Evolutionary conservation across 1,140 invertebrate genomes (phyloP).

Genomic region (Nasonia vitripennis): DNA sequence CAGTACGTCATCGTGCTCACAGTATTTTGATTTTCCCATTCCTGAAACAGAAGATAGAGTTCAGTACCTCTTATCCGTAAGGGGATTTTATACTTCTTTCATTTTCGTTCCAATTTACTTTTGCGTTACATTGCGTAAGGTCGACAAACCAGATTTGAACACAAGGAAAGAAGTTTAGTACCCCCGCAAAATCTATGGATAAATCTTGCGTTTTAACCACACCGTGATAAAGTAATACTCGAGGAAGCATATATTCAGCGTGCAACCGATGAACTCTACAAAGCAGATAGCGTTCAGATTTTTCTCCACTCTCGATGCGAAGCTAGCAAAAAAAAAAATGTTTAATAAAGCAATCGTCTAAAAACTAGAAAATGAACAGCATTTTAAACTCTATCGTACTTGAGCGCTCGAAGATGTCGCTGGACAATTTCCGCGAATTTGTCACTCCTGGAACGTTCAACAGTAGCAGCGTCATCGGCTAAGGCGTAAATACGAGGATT

Average conservation of each 20-base stretch:
- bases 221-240: constrained; percentile 67
- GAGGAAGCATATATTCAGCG: constrained; percentile 66
- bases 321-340: constrained; percentile 52
- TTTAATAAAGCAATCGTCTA: not conserved
- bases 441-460: not conserved
- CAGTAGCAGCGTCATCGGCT: not conserved
- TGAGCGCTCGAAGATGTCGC: constrained; percentile 56
- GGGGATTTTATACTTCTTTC: too few species aligned
- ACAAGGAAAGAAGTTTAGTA: too few species aligned
- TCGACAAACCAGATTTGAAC: too few species aligned
- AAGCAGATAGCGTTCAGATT: constrained; percentile 65
- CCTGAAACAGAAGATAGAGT: constrained; percentile 53
- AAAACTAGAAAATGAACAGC: not conserved
- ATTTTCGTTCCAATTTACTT: too few species aligned
- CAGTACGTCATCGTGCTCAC: constrained; percentile 56
- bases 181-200: not conserved
- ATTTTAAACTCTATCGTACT: not conserved
- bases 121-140: too few species aligned
- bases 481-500: not conserved
- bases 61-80: not conserved
- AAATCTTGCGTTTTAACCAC: constrained; percentile 4
- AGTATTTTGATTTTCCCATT: constrained; percentile 54
- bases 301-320: constrained; percentile 58
- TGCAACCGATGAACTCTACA: constrained; percentile 66
- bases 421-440: constrained; percentile 61